These are phyloP conservation scores for Sminthopsis crassicaudata DNA, from an alignment of 2,113 vertebrate genomes.

Conservation along the genomic window DNA sequence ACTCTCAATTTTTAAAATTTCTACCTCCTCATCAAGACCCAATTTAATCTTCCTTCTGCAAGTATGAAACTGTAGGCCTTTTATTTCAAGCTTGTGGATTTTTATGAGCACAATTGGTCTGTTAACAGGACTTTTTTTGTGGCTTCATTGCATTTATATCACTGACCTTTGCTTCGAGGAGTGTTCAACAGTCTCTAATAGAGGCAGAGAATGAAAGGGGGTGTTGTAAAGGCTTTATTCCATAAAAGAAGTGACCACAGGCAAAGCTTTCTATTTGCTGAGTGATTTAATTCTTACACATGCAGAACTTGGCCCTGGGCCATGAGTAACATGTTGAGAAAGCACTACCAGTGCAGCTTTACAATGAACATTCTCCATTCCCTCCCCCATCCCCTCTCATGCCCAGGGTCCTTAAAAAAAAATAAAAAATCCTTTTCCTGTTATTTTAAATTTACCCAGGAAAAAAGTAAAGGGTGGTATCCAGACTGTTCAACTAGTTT, in stretches of 20 bases:
- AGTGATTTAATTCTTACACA: slow-evolving; percentile 84
- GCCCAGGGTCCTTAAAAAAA: slow-evolving; percentile 37
- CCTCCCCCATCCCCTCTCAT: slow-evolving; percentile 13
- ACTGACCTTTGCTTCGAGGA: slow-evolving; percentile 85
- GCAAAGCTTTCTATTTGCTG: slow-evolving; percentile 83
- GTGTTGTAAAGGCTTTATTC: slow-evolving; percentile 83
- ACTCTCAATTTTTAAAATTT: slow-evolving; percentile 66
- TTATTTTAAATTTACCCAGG: slow-evolving; percentile 70
- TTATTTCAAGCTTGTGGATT: slow-evolving; percentile 77
- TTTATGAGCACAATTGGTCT: slow-evolving; percentile 76
- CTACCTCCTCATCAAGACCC: slow-evolving; percentile 67
- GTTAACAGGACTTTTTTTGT: slow-evolving; percentile 73
- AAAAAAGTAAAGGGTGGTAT: slow-evolving; percentile 54
- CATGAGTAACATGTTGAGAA: slow-evolving; percentile 79
- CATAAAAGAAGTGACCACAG: slow-evolving; percentile 82
- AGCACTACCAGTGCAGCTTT: slow-evolving; percentile 71
- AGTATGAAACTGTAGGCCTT: slow-evolving; percentile 77
- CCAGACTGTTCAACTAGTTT: slow-evolving; percentile 11
- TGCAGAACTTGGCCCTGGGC: slow-evolving; percentile 76
- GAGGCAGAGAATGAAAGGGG: slow-evolving; percentile 80
- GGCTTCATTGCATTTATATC: slow-evolving; percentile 78
- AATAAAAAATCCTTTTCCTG: slow-evolving; percentile 62
- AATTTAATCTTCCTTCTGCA: slow-evolving; percentile 67
- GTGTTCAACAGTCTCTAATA: slow-evolving; percentile 78
- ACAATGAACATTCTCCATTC: slow-evolving; percentile 69